Evolutionary conservation across 2,113 vertebrate species (phyloP), one percentile per base, ranked within the genome.

Genomic region (Fulmarus glacialis): DNA sequence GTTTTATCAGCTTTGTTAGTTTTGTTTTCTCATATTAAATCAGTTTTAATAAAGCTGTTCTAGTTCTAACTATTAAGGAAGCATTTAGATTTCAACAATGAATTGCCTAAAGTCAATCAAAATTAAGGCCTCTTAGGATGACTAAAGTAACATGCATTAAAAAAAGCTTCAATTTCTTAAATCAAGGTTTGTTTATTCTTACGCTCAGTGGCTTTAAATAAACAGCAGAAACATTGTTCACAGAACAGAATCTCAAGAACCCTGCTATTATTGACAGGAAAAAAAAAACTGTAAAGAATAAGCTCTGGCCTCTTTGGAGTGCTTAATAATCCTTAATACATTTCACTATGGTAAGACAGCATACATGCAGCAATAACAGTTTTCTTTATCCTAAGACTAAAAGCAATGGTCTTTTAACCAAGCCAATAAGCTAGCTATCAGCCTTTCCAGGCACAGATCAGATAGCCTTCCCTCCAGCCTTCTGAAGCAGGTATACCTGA

Each of bases 401-500:
- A 66, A 48, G 6, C 32, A 53, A 32, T 0, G 0, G 10, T 24
- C 15, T 71, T 77, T 40, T 36, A 43, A 47, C 24, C 24, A 36
- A 1, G 10, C 11, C 23, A 60, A 24, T 15, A 48, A 60, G n/a
- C 6, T 4, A 42, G 45, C 42, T 27, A 18, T 34, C 12, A 30
- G 24, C 34, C 10, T 16, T 67, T 22, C 20, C 23, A 78, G 24
- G 6, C 22, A 30, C 9, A 56, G 23, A 21, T 26, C 29, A 56
- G 38, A 15, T 0, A 27, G 4, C 9, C 48, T 43, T 38, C 40
- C 15, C 30, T 32, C 30, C 3, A 19, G 5, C 47, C 4, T 30
- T 4, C 38, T 21, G n/a, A 38, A 47, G n/a, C 32, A n/a, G 18
- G 4, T 14, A 7, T 95, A 99, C 99, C 99, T 99, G 99, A 93